These are phyloP conservation scores for Cydia strobilella DNA, from an alignment of 1,140 invertebrate species.

Conservation along the genomic window DNA sequence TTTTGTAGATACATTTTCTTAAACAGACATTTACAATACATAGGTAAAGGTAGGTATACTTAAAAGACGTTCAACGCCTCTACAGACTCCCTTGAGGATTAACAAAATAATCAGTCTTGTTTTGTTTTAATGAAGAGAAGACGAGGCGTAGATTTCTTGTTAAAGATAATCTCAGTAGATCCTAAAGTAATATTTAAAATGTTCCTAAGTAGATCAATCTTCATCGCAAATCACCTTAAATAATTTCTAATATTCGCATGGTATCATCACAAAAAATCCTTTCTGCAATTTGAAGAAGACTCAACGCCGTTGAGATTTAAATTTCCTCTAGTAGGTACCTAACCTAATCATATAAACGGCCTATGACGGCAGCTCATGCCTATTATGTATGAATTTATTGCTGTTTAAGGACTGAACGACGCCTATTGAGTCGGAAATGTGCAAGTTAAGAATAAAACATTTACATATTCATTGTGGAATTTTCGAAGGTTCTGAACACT, in stretches of 20 bases:
- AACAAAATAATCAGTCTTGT: too few species aligned
- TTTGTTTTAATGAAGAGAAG: too few species aligned
- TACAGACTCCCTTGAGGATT: too few species aligned
- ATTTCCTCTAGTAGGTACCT: not conserved
- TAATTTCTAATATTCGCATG: not conserved
- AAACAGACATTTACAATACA: not conserved
- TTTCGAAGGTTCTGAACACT: not conserved
- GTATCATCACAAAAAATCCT: not conserved
- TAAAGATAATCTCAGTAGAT: too few species aligned
- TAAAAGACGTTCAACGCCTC: too few species aligned
- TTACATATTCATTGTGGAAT: slow-evolving; percentile 1
- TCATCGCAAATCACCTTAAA: not conserved
- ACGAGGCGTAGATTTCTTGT: too few species aligned
- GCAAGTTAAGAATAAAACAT: slow-evolving; percentile 3
- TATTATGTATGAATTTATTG: slow-evolving; percentile 12
- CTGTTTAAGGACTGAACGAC: not conserved
- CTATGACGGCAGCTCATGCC: not conserved
- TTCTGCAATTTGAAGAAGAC: not conserved
- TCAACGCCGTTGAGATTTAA: not conserved
- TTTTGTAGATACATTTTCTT: not conserved
- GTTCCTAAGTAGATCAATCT: too few species aligned
- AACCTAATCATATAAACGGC: slow-evolving; percentile 16
- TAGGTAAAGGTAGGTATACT: too few species aligned
- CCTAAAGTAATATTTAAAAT: too few species aligned
- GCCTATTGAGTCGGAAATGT: not conserved